Evolutionary conservation across 2,113 vertebrate species (phyloP).

Genomic region (Meriones unguiculatus): DNA sequence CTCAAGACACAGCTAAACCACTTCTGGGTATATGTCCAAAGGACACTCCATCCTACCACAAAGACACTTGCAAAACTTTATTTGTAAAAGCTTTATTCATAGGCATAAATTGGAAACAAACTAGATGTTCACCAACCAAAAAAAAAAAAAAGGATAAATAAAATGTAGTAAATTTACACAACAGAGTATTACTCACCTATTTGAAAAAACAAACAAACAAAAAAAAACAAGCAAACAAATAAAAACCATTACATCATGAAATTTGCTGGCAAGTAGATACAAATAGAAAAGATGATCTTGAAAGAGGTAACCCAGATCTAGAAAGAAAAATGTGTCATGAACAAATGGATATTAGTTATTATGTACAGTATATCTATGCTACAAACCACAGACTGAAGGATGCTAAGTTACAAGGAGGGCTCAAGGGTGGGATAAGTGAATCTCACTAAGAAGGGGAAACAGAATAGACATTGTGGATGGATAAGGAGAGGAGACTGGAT

Average conservation of each 20-base stretch:
- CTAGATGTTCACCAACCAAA: neutral
- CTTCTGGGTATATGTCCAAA: neutral
- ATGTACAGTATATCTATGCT: too few species aligned
- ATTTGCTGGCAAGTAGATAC: neutral
- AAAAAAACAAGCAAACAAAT: too few species aligned
- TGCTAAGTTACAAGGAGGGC: neutral
- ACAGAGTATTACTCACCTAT: neutral
- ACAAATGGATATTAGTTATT: neutral
- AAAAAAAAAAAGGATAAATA: neutral
- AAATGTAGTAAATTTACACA: neutral
- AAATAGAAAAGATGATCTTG: neutral
- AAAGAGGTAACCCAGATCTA: neutral
- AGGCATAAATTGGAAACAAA: neutral
- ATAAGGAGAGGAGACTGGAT: neutral
- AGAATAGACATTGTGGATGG: neutral
- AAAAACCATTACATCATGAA: neutral
- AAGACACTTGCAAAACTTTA: neutral
- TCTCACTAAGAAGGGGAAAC: neutral
- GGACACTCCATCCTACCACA: neutral
- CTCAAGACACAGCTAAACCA: neutral
- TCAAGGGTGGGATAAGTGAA: neutral
- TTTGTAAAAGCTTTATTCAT: neutral
- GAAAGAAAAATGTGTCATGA: neutral
- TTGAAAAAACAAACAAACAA: neutral
- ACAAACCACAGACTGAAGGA: neutral